Percentiles rank a stretch among this genome's conserved stretches.
Conservation (phyloP, 2,113 vertebrate species). For the Natator depressus region DNA sequence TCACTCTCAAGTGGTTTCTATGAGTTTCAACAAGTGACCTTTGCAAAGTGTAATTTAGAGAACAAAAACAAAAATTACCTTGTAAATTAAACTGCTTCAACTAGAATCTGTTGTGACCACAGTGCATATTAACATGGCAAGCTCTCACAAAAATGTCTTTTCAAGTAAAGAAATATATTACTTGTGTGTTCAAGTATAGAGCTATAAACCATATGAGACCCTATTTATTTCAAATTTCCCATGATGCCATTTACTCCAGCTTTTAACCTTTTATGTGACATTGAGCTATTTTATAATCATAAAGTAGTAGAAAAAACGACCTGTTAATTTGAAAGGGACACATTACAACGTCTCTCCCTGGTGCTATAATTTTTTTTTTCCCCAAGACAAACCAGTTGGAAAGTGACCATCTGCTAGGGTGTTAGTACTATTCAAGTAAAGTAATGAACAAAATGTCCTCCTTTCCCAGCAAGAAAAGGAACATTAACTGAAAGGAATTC, state of each 20-base stretch:
- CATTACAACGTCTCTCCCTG: constrained; percentile 82
- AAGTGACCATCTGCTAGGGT: constrained; percentile 91
- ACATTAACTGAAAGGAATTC: constrained; percentile 76
- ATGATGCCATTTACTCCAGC: constrained; percentile 78
- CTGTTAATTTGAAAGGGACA: constrained; percentile 81
- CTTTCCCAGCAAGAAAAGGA: constrained; percentile 73
- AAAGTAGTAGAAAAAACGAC: constrained; percentile 77
- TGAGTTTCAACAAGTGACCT: constrained; percentile 26
- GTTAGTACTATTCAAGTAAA: constrained; percentile 80
- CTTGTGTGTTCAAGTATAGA: constrained; percentile 75
- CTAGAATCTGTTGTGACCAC: constrained; percentile 34
- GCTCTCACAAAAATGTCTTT: constrained; percentile 18
- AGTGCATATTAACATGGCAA: constrained; percentile 24
- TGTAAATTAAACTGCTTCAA: constrained; percentile 49
- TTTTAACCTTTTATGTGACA: constrained; percentile 85
- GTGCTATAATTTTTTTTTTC: constrained; percentile 83
- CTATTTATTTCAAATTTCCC: constrained; percentile 82
- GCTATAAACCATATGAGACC: constrained; percentile 76
- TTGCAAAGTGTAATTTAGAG: constrained; percentile 27
- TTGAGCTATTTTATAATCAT: constrained; percentile 77
- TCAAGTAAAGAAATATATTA: constrained; percentile 70
- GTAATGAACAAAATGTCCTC: constrained; percentile 84
- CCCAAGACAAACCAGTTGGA: constrained; percentile 89
- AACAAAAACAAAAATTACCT: constrained; percentile 26
- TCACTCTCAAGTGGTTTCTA: not conserved